Percentiles rank a stretch among this genome's conserved stretches.
Conservation (phyloP, 2,888 invertebrate genomes). For the Oligia latruncula region DNA sequence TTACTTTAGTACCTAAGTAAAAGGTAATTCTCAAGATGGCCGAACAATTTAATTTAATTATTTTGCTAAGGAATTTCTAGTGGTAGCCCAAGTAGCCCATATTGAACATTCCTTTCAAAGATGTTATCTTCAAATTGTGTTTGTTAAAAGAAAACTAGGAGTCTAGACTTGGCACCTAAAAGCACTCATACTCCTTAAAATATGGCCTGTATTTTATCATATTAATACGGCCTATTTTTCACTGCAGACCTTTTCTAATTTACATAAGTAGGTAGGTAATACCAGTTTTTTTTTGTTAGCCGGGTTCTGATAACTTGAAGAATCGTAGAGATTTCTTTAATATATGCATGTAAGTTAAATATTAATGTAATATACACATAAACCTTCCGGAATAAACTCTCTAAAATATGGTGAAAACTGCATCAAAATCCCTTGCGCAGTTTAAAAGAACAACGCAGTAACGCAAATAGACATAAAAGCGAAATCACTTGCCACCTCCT, state of each 20-base stretch:
- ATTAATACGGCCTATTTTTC: background rate
- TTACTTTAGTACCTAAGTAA: background rate
- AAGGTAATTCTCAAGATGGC: background rate
- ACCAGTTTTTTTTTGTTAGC: background rate
- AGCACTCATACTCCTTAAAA: background rate
- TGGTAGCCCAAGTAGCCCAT: background rate
- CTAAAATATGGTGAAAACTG: background rate
- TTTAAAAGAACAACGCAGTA: background rate
- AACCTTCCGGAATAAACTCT: background rate
- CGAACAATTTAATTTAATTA: conserved; percentile 14
- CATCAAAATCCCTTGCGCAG: background rate
- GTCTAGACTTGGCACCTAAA: background rate
- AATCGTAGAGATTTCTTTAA: no score
- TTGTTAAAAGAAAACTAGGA: background rate
- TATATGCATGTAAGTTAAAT: background rate
- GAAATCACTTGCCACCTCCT: background rate
- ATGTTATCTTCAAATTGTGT: background rate
- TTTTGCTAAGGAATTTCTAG: conserved; percentile 12
- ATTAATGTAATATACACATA: background rate
- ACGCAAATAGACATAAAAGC: background rate
- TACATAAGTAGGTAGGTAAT: background rate
- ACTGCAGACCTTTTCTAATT: background rate
- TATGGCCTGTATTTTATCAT: background rate
- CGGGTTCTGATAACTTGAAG: no score
- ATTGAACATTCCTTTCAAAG: conserved; percentile 8